phyloP scores from a whole-genome alignment of 2,113 vertebrate species.

The Lipophrys pholis region DNA sequence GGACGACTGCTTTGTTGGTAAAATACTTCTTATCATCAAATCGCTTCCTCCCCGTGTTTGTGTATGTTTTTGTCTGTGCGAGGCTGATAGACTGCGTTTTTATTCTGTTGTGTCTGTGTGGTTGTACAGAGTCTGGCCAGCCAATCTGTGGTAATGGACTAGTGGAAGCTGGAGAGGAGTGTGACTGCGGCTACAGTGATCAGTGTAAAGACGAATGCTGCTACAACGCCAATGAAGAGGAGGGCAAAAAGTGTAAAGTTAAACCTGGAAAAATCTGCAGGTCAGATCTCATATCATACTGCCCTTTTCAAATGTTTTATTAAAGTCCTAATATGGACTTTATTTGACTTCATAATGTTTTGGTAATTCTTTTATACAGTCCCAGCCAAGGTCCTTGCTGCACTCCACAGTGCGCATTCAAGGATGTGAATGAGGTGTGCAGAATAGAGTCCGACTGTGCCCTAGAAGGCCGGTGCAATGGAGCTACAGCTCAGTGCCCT shows the following conservation, averaged over 20 bases:
- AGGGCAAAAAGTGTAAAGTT: constrained; percentile 90
- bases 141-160: constrained; percentile 98
- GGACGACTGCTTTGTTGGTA: constrained; percentile 94
- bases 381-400: constrained; percentile 97
- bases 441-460: constrained; percentile 92
- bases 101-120: constrained; percentile 26
- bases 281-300: constrained; percentile 68
- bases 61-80: not conserved
- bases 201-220: constrained; percentile 95
- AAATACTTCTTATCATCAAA: constrained; percentile 44
- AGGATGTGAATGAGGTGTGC: constrained; percentile 79
- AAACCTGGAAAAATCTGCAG: constrained; percentile 88
- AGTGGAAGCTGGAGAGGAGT: constrained; percentile 92
- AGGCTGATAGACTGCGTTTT: constrained; percentile 37
- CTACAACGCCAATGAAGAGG: constrained; percentile 87
- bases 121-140: constrained; percentile 91
- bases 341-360: not conserved
- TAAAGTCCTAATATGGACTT: not conserved
- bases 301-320: not conserved
- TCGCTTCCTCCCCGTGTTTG: not conserved
- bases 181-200: constrained; percentile 96
- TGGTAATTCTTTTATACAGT: constrained; percentile 68
- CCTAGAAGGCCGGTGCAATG: constrained; percentile 86
- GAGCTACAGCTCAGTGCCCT: constrained; percentile 87
- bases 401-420: constrained; percentile 85